A percentile compares a stretch with the other conserved stretches of the same genome.
These are phyloP conservation scores for Cataglyphis livida DNA, from an alignment of 2,888 invertebrate genomes.

Conservation along the genomic window DNA sequence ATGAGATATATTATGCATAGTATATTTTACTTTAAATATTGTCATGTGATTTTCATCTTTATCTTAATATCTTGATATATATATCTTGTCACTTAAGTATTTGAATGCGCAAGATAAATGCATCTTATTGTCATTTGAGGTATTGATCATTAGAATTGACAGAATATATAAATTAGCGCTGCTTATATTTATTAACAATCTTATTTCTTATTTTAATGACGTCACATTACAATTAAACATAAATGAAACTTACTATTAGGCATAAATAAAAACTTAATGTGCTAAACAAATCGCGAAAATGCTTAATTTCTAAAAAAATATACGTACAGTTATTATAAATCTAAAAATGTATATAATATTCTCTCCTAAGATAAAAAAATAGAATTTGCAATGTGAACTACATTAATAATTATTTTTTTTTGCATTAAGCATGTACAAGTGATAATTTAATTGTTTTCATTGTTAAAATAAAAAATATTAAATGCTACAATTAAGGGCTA, in stretches of 20 bases:
- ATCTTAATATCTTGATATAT: neutral
- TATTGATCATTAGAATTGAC: neutral
- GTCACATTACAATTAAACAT: neutral
- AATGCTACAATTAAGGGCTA: slow-evolving; percentile 92
- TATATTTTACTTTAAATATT: slow-evolving; percentile 37
- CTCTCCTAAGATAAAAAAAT: slow-evolving; percentile 29
- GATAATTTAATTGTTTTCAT: slow-evolving; percentile 5
- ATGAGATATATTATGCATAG: neutral
- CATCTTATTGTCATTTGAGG: slow-evolving; percentile 69
- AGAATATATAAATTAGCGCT: neutral
- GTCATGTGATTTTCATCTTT: slow-evolving; percentile 65
- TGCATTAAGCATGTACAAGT: neutral
- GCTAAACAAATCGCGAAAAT: neutral
- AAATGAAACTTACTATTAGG: neutral
- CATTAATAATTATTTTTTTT: neutral
- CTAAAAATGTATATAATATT: neutral
- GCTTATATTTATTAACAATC: slow-evolving; percentile 16
- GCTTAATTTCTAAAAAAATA: neutral
- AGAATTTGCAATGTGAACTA: neutral
- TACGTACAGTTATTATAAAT: neutral
- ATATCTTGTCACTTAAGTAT: neutral
- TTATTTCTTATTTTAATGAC: slow-evolving; percentile 12
- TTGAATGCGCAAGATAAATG: slow-evolving; percentile 6
- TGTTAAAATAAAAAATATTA: slow-evolving; percentile 74
- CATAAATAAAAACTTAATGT: neutral